Conservation (phyloP, 1,140 invertebrate genomes). For the Macrostomum lignano region DNA sequence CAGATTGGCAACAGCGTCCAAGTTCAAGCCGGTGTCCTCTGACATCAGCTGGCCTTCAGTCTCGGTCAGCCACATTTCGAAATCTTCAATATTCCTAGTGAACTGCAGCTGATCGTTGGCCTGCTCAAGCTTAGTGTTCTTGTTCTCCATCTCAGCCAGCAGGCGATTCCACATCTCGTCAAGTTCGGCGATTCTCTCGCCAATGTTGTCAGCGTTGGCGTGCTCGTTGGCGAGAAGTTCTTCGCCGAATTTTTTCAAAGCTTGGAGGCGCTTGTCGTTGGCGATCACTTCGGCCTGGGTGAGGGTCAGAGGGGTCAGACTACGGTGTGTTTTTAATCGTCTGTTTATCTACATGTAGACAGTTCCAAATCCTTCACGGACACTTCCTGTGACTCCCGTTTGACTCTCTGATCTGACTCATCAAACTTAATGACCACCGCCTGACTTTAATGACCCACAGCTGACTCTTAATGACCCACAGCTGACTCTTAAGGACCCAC, state of each 20-base stretch:
- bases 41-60: conserved; percentile 75
- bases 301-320: no score
- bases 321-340: no score
- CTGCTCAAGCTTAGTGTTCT: conserved; percentile 57
- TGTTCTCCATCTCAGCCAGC: conserved; percentile 57
- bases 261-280: conserved; percentile 50
- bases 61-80: conserved; percentile 85
- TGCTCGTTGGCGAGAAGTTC: conserved; percentile 47
- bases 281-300: conserved; percentile 23
- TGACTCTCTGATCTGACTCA: no score
- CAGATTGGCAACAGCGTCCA: conserved; percentile 76
- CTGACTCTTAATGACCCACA: no score
- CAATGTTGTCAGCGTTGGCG: conserved; percentile 43
- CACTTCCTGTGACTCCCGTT: no score
- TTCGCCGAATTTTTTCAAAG: conserved; percentile 52
- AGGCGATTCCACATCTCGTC: conserved; percentile 69
- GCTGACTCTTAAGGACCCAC: no score
- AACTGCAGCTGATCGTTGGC: conserved; percentile 89
- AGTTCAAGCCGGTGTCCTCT: conserved; percentile 86
- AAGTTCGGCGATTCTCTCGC: conserved; percentile 57
- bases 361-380: no score
- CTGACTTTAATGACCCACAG: no score
- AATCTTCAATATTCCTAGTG: conserved; percentile 82
- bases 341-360: no score
- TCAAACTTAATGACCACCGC: no score